Base-by-base conservation (phyloP, 2,888 invertebrate genomes). In the Ormyrus nitidulus region DNA sequence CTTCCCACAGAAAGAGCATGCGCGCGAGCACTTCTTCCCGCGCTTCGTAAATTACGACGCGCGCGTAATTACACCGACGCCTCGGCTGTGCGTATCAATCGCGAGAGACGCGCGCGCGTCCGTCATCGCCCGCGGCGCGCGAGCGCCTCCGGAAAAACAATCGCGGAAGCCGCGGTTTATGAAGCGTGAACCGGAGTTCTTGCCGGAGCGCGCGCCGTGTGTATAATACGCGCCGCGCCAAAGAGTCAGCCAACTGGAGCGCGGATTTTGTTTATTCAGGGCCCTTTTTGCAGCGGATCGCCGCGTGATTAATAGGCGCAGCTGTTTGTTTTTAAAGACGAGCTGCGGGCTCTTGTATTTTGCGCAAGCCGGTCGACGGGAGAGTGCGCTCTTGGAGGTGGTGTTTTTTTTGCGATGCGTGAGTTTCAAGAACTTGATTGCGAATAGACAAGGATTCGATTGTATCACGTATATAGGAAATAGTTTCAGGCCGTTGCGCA, bases 141-240 rank as follows among this genome's bases (percentile, higher is more conserved):
- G 56, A 13, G 13, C 13, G 13, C 19, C 34, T 34, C 34, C 34
- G 34, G 34, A 34, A 34, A 34, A 34, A 34, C 34, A 34, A 3
- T 34, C 34, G 34, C 34, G 34, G 49, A 48, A n/a, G 34, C 9
- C 51, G 61, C 69, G 77, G 64, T 78, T 78, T 72, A 78, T 78
- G 77, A 78, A 78, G 77, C 77, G 77, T 72, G 72, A 78, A 68
- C 34, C 34, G 34, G 34, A 34, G 34, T 34, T 34, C 34, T 34
- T 34, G 34, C 34, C 34, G 34, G 34, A 34, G 34, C 56, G 49
- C 61, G 2, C 6, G 44, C 0, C 8, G 11, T 13, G 53, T n/a
- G 53, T 8, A 6, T 65, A 13, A 49, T 1, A 6, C 59, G 48
- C 19, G 34, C 34, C 48, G 53, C n/a, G 6, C 34, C 48, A 44